These are phyloP conservation scores for Spongilla lacustris DNA, from an alignment of 37 sponge, comb jelly and placozoan genomes.

Conservation along the genomic window DNA sequence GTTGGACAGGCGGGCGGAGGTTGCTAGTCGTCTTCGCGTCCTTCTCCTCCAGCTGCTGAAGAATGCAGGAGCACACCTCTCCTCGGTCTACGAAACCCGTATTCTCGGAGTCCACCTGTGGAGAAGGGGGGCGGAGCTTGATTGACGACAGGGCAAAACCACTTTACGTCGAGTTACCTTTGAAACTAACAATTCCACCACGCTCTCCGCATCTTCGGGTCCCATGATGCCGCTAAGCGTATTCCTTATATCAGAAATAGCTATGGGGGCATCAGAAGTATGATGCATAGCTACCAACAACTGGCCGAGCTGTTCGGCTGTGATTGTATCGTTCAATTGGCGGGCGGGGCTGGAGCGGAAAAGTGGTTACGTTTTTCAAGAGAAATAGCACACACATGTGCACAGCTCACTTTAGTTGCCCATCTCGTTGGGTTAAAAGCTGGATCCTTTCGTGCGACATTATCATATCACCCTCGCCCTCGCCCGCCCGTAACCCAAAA, in stretches of 20 bases:
- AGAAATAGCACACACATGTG: neutral
- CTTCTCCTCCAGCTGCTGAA: slow-evolving; percentile 84
- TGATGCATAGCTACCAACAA: slow-evolving; percentile 24
- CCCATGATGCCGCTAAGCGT: slow-evolving; percentile 4
- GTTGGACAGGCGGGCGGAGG: slow-evolving; percentile 55
- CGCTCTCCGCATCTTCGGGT: neutral
- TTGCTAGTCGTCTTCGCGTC: slow-evolving; percentile 42
- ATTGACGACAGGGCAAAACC: slow-evolving; percentile 5
- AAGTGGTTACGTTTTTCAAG: neutral
- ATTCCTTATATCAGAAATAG: neutral
- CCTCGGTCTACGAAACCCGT: slow-evolving; percentile 82
- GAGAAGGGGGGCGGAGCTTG: neutral
- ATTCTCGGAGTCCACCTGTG: slow-evolving; percentile 78
- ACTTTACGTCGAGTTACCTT: neutral
- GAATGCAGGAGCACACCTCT: slow-evolving; percentile 88
- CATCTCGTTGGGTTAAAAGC: neutral
- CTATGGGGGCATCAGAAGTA: neutral
- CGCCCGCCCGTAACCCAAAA: too few species aligned
- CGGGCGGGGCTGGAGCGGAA: neutral
- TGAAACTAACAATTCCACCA: too few species aligned
- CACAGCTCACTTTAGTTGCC: neutral
- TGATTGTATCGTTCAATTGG: slow-evolving; percentile 35
- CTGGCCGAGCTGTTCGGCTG: slow-evolving; percentile 37
- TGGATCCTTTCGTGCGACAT: neutral
- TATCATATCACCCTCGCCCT: too few species aligned